phyloP scores from a whole-genome alignment of 2,113 vertebrate species.

The Coptodon bakossiorum region DNA sequence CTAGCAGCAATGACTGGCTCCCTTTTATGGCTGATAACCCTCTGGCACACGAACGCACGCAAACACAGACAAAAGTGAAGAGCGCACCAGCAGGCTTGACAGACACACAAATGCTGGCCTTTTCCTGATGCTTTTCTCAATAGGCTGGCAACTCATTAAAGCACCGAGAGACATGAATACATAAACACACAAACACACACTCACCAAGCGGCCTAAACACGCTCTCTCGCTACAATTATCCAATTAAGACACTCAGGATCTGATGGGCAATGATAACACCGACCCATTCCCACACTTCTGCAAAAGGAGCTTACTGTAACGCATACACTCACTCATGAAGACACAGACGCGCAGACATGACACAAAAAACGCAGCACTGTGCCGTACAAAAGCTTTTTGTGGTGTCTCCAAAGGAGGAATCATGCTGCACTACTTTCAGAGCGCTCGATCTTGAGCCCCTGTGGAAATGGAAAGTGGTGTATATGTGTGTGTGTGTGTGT shows the following conservation, averaged over 20 bases:
- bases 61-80: neutral
- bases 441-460: neutral
- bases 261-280: slow-evolving; percentile 30
- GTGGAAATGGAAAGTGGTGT: neutral
- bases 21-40: slow-evolving; percentile 30
- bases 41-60: neutral
- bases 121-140: slow-evolving; percentile 32
- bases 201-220: neutral
- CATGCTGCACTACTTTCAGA: slow-evolving; percentile 22
- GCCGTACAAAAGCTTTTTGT: slow-evolving; percentile 27
- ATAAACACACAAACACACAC: neutral
- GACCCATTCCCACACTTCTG: neutral
- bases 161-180: neutral
- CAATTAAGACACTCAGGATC: slow-evolving; percentile 23
- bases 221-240: slow-evolving; percentile 17
- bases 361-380: neutral
- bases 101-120: slow-evolving; percentile 6
- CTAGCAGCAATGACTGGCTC: slow-evolving; percentile 2
- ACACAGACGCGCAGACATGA: neutral
- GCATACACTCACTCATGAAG: neutral
- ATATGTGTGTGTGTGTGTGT: neutral
- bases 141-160: slow-evolving; percentile 28
- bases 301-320: slow-evolving; percentile 4
- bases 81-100: neutral
- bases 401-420: slow-evolving; percentile 17